phyloP scores from a whole-genome alignment of 2,888 invertebrate species.

The Ectemnius cavifrons region DNA sequence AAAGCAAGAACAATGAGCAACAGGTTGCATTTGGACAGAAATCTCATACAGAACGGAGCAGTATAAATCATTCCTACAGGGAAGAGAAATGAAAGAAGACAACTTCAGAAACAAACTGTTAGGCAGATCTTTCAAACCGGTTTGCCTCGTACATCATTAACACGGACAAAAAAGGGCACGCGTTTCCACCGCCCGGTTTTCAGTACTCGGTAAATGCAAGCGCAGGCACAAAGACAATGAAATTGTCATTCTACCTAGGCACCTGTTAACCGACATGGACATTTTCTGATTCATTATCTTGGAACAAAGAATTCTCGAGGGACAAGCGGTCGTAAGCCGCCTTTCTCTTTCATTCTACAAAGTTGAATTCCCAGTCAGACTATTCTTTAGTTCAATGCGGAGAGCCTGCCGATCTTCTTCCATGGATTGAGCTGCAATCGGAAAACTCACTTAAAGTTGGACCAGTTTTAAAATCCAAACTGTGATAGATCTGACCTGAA shows the following conservation, averaged over 20 bases:
- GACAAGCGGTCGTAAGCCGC: background rate
- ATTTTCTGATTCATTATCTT: background rate
- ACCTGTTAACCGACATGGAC: conserved; percentile 3
- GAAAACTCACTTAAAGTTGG: too few relatives aligned
- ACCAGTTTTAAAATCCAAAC: too few relatives aligned
- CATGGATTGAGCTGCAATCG: too few relatives aligned
- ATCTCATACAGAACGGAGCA: too few relatives aligned
- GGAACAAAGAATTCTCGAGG: background rate
- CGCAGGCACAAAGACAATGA: conserved; percentile 21
- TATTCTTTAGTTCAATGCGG: too few relatives aligned
- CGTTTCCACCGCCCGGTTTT: conserved; percentile 27
- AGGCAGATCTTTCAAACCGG: conserved; percentile 50
- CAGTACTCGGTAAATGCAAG: background rate
- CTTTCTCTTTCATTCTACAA: background rate
- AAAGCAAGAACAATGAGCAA: too few relatives aligned
- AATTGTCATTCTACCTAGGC: conserved; percentile 19
- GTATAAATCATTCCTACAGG: too few relatives aligned
- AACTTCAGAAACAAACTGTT: conserved; percentile 17
- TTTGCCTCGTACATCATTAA: conserved; percentile 45
- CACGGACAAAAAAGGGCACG: conserved; percentile 31
- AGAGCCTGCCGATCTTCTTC: too few relatives aligned
- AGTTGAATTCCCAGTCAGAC: background rate
- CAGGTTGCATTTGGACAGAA: too few relatives aligned
- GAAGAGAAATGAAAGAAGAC: background rate
- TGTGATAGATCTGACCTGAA: too few relatives aligned